These are phyloP conservation scores for Melitaea athalia DNA, from an alignment of 2,888 invertebrate species.

Conservation along the genomic window DNA sequence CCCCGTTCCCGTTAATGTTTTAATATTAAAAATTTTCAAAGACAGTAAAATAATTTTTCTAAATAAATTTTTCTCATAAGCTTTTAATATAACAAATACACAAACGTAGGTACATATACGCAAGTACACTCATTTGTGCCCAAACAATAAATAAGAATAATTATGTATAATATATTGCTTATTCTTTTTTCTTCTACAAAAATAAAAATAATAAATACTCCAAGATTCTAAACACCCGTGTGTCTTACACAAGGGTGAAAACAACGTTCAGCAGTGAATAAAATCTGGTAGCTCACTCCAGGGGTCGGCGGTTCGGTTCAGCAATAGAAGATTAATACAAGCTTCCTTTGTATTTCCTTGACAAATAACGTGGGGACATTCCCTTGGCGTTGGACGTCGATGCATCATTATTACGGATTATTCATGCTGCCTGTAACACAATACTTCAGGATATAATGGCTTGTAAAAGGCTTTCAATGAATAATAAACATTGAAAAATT, in stretches of 20 bases:
- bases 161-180: background rate
- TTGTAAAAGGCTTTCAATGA: constrained; percentile 17
- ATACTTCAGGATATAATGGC: constrained; percentile 23
- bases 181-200: background rate
- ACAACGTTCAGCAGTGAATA: constrained; percentile 53
- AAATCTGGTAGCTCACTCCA: constrained; percentile 72
- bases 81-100: no score
- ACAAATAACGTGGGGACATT: constrained; percentile 61
- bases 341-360: constrained; percentile 66
- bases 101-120: no score
- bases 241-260: constrained; percentile 44
- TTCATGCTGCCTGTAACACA: constrained; percentile 42
- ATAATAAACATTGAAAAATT: constrained; percentile 13
- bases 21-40: no score
- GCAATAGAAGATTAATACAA: constrained; percentile 78
- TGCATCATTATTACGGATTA: constrained; percentile 65
- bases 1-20: no score
- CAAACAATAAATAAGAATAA: no score
- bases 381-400: constrained; percentile 49
- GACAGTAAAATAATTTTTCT: no score
- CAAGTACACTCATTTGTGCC: no score
- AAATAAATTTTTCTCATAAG: no score
- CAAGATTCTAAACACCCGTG: constrained; percentile 36
- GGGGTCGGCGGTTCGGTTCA: constrained; percentile 59
- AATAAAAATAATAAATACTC: background rate